Evolutionary conservation across 2,113 vertebrate genomes (phyloP), one percentile per base, ranked within the genome.

Genomic region (Hippopotamus amphibius): DNA sequence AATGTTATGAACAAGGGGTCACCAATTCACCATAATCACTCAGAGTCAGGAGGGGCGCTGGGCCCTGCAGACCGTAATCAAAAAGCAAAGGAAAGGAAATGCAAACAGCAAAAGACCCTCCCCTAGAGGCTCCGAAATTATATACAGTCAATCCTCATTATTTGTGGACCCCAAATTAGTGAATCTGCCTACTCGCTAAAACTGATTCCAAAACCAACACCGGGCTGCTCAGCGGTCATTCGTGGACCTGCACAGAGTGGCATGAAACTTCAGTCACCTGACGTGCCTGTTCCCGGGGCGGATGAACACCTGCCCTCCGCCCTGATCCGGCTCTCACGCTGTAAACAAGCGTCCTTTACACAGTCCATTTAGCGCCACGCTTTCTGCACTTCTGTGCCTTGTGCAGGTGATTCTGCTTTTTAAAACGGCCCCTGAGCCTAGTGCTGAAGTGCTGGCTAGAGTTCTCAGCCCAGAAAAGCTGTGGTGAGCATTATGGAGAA

Each of bases 231-330:
- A 16, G 7, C 41, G 24, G 28, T 82, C 87, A 28, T 4, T 22
- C 11, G 6, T 7, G 6, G n/a, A 63, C 28, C 43, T 1, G 16
- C 9, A 0, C 3, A 14, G 16, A 26, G 28, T 7, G 10, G 48
- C 22, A 48, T 37, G 43, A n/a, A 21, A 14, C 33, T 0, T 8
- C 22, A 43, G 30, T 5, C 2, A 1, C 89, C 55, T 0, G 1
- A 8, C 0, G 2, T 1, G 15, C 33, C 7, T 1, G 26, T 28
- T 37, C 55, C 37, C n/a, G 6, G 89, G 17, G 30, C 72, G 48
- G 48, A 6, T 1, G 33, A 63, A 24, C 26, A 1, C 7, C 33
- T 3, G 0, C 41, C 46, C 80, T 2, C 13, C 21, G 46, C 28
- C 30, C 10, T 0, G 14, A 6, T n/a, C 30, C 68, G 24, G 61